Evolutionary conservation across 2,113 vertebrate species (phyloP).

Genomic region (Xenopus tropicalis): UCB_Xtro_10.0 CM004447.2:145702001-145702500

Average conservation of each 20-base stretch:
- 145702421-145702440: conserved; percentile 63
- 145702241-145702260: conserved; percentile 67
- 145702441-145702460: conserved; percentile 64
- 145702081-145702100: not conserved
- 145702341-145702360: conserved; percentile 64
- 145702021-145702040: conserved; percentile 53
- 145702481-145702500: conserved; percentile 50
- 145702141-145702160: conserved; percentile 67
- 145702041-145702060: conserved; percentile 52
- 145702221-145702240: not conserved
- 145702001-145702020: conserved; percentile 47
- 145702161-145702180: conserved; percentile 47
- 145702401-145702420: conserved; percentile 66
- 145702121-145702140: conserved; percentile 32
- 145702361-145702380: conserved; percentile 63
- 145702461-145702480: conserved; percentile 54
- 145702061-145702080: conserved; percentile 55
- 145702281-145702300: conserved; percentile 61
- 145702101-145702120: not conserved
- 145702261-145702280: conserved; percentile 48
- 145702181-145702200: not conserved
- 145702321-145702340: conserved; percentile 66
- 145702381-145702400: conserved; percentile 83
- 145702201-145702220: not conserved
- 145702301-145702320: conserved; percentile 79